phyloP scores from a whole-genome alignment of 1,140 invertebrate genomes.

The Dysdera silvatica region DNA sequence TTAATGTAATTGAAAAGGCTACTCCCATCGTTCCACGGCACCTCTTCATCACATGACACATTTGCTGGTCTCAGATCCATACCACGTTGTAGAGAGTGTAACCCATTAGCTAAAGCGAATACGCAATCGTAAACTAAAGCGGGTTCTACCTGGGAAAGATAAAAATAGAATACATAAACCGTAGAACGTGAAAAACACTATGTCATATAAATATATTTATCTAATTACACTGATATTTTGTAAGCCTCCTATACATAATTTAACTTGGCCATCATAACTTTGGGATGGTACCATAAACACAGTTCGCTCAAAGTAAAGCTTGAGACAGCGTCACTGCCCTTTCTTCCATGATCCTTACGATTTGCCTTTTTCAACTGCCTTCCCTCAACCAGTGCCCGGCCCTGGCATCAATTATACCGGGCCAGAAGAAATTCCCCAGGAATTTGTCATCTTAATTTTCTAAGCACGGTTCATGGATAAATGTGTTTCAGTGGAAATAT shows the following conservation, averaged over 20 bases:
- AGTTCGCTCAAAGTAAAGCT: no score
- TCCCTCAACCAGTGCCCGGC: no score
- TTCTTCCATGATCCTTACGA: no score
- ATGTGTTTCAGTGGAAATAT: no score
- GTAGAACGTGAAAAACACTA: background rate
- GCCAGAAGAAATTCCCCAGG: no score
- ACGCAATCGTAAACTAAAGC: conserved; percentile 87
- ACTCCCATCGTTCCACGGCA: conserved; percentile 75
- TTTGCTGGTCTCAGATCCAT: conserved; percentile 54
- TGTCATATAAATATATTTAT: background rate
- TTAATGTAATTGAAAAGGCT: conserved; percentile 85
- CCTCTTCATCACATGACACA: conserved; percentile 71
- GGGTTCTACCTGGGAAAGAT: conserved; percentile 82
- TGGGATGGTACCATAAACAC: background rate
- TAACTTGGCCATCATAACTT: background rate
- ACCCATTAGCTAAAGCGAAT: conserved; percentile 70
- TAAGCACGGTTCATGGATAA: no score
- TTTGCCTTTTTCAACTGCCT: no score
- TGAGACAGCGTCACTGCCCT: no score
- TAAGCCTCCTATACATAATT: background rate
- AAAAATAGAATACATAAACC: conserved; percentile 35
- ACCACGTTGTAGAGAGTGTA: conserved; percentile 64
- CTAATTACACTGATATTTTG: background rate
- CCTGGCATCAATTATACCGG: no score
- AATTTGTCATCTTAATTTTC: no score